phyloP scores from a whole-genome alignment of 2,113 vertebrate species.

The Myrmophylax atrothorax region DNA sequence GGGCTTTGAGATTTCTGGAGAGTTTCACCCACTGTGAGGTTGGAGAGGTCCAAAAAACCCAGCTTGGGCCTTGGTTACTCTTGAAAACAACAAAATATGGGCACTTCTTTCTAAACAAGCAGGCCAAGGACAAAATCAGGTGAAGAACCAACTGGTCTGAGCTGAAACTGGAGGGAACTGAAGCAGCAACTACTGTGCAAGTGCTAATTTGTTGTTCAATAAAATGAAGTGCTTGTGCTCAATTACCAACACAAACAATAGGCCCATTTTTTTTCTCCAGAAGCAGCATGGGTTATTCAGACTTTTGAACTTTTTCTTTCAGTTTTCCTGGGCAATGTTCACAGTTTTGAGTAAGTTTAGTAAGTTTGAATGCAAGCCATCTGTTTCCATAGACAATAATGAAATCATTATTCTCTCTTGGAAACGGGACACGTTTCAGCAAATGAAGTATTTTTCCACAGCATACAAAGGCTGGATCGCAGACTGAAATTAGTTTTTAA shows the following conservation, averaged over 20 bases:
- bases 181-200: slow-evolving; percentile 41
- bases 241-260: slow-evolving; percentile 66
- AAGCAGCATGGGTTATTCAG: slow-evolving; percentile 47
- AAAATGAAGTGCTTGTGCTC: slow-evolving; percentile 33
- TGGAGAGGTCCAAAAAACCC: neutral
- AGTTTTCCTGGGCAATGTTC: slow-evolving; percentile 57
- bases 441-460: slow-evolving; percentile 51
- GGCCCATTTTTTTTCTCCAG: neutral
- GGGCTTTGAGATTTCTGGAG: neutral
- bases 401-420: slow-evolving; percentile 69
- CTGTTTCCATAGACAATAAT: slow-evolving; percentile 69
- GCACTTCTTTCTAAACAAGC: neutral
- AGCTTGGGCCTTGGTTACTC: neutral
- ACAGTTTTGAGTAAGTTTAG: slow-evolving; percentile 48
- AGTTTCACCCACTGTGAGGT: neutral
- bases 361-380: slow-evolving; percentile 59
- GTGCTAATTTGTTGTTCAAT: slow-evolving; percentile 60
- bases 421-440: slow-evolving; percentile 45
- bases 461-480: slow-evolving; percentile 7
- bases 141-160: neutral
- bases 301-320: slow-evolving; percentile 47
- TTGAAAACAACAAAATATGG: neutral
- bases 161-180: neutral
- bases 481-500: neutral
- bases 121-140: neutral